Conservation (phyloP, 2,888 invertebrate genomes). For the Charanyca ferruginea region DNA sequence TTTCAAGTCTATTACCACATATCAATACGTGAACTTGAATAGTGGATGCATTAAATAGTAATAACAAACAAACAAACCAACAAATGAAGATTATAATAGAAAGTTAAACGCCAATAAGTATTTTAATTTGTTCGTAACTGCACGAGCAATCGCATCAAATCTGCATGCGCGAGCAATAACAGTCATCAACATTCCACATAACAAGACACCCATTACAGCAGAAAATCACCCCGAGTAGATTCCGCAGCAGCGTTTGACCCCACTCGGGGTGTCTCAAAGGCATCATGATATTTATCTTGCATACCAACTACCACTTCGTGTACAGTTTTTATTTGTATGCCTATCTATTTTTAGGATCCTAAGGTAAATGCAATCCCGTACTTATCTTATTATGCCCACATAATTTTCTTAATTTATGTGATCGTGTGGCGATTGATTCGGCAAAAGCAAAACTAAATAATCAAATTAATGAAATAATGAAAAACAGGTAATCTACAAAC, state of each 20-base stretch:
- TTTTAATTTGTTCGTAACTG: slow-evolving; percentile 73
- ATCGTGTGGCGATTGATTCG: slow-evolving; percentile 3
- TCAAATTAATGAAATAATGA: slow-evolving; percentile 1
- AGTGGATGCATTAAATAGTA: slow-evolving; percentile 37
- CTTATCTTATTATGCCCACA: slow-evolving; percentile 9
- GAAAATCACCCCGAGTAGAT: slow-evolving; percentile 67
- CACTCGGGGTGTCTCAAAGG: slow-evolving; percentile 47
- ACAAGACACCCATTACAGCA: slow-evolving; percentile 67
- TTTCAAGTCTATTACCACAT: slow-evolving; percentile 15
- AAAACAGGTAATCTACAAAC: slow-evolving; percentile 12
- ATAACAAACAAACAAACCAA: slow-evolving; percentile 55
- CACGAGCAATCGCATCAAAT: slow-evolving; percentile 68
- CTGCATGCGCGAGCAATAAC: slow-evolving; percentile 72
- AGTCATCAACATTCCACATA: slow-evolving; percentile 70
- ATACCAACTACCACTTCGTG: slow-evolving; percentile 44
- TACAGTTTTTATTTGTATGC: slow-evolving; percentile 21
- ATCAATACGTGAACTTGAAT: slow-evolving; percentile 30
- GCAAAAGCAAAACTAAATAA: slow-evolving; percentile 18
- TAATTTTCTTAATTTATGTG: slow-evolving; percentile 26
- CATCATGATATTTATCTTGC: slow-evolving; percentile 51
- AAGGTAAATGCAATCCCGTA: slow-evolving; percentile 23
- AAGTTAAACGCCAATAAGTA: slow-evolving; percentile 67
- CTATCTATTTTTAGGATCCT: slow-evolving; percentile 22
- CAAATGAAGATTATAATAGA: slow-evolving; percentile 56
- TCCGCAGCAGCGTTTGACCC: slow-evolving; percentile 65